These are phyloP conservation scores for Hemitrygon akajei DNA, from an alignment of 2,797 vertebrate species.

Conservation along the genomic window DNA sequence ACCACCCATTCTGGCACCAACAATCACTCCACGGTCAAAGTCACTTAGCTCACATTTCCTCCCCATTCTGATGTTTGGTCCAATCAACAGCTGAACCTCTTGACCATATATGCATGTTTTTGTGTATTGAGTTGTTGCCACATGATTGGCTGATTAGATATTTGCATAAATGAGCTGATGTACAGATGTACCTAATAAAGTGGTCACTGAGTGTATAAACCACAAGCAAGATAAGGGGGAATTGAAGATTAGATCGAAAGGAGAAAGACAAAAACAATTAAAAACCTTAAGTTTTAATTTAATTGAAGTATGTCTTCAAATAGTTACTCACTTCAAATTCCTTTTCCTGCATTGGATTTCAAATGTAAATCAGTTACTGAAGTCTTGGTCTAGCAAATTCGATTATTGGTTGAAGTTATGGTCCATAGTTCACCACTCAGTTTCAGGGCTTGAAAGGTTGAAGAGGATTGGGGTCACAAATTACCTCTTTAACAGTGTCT, in stretches of 20 bases:
- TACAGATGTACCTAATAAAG: too few species aligned
- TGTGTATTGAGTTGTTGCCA: too few species aligned
- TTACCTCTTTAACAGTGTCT: too few species aligned
- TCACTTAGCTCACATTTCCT: too few species aligned
- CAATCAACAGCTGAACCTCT: too few species aligned
- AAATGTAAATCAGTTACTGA: background rate
- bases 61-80: too few species aligned
- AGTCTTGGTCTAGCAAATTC: background rate
- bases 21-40: too few species aligned
- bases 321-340: background rate
- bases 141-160: too few species aligned
- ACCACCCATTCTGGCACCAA: too few species aligned
- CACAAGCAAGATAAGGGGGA: background rate
- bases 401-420: background rate
- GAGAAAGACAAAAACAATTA: background rate
- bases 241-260: background rate
- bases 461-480: background rate
- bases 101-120: too few species aligned
- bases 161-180: too few species aligned
- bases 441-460: background rate
- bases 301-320: background rate
- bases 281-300: background rate
- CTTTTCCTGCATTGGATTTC: background rate
- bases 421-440: background rate
- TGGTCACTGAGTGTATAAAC: too few species aligned